A percentile compares a stretch with the other conserved stretches of the same genome.
Conservation (phyloP, 2,888 invertebrate genomes). For the Cepaea hortensis region DNA sequence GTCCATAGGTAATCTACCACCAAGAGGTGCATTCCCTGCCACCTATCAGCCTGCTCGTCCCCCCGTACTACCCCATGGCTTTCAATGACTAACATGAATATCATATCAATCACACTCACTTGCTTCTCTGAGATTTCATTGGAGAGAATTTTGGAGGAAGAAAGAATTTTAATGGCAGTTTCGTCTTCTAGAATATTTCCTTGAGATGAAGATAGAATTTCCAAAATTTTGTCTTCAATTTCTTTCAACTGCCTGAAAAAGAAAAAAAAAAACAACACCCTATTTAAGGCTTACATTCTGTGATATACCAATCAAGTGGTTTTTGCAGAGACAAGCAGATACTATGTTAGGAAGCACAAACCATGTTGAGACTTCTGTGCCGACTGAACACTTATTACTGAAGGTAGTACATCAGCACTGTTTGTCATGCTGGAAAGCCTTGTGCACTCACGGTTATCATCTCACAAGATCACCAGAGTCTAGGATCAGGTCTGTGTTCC, state of each 20-base stretch:
- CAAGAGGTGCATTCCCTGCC: too few relatives aligned
- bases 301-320: too few relatives aligned
- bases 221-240: slow-evolving; percentile 78
- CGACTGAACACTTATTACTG: background rate
- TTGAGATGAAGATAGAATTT: slow-evolving; percentile 77
- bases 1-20: too few relatives aligned
- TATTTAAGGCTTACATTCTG: too few relatives aligned
- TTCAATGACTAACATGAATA: background rate
- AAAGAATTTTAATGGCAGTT: slow-evolving; percentile 77
- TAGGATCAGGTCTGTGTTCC: too few relatives aligned
- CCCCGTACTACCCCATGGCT: background rate
- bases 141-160: slow-evolving; percentile 77
- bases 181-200: slow-evolving; percentile 79
- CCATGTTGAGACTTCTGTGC: too few relatives aligned
- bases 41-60: too few relatives aligned
- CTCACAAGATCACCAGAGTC: too few relatives aligned
- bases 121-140: slow-evolving; percentile 78
- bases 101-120: slow-evolving; percentile 57
- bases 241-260: slow-evolving; percentile 76
- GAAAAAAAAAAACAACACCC: background rate
- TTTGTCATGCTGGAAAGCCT: too few relatives aligned
- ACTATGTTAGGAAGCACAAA: too few relatives aligned
- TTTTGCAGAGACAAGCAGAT: too few relatives aligned
- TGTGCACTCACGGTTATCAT: too few relatives aligned
- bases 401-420: background rate